Percentiles rank a stretch among this genome's conserved stretches.
These are phyloP conservation scores for Drosophila limbata DNA, from an alignment of 2,888 invertebrate genomes.

Conservation along the genomic window DNA sequence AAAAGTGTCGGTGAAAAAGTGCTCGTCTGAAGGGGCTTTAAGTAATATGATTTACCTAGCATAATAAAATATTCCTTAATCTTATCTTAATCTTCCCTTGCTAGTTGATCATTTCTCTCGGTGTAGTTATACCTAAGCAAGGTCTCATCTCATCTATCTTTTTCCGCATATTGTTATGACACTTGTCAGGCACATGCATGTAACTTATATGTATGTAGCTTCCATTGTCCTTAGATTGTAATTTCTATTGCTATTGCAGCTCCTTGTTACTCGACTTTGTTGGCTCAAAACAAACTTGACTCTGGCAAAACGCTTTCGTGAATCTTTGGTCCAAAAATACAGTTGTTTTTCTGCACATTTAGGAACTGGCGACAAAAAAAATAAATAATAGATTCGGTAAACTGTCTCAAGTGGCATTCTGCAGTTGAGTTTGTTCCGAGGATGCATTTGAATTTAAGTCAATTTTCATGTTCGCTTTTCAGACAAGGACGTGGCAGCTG, in stretches of 20 bases:
- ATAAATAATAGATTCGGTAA: slow-evolving; percentile 41
- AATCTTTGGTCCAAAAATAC: background rate
- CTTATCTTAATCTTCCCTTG: background rate
- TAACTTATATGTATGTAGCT: background rate
- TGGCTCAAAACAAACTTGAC: slow-evolving; percentile 20
- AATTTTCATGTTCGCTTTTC: slow-evolving; percentile 39
- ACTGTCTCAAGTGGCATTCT: slow-evolving; percentile 12
- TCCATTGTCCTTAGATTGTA: slow-evolving; percentile 28
- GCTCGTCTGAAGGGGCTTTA: too few species aligned
- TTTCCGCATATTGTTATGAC: slow-evolving; percentile 37
- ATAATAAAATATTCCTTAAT: too few species aligned
- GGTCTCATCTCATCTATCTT: slow-evolving; percentile 27
- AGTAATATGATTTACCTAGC: too few species aligned
- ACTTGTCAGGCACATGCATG: slow-evolving; percentile 31
- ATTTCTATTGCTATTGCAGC: slow-evolving; percentile 24
- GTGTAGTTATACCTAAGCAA: background rate
- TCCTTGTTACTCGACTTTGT: slow-evolving; percentile 6
- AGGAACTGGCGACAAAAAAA: slow-evolving; percentile 2
- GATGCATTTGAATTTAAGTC: slow-evolving; percentile 43
- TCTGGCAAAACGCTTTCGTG: slow-evolving; percentile 11
- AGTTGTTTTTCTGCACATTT: slow-evolving; percentile 1
- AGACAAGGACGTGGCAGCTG: slow-evolving; percentile 29
- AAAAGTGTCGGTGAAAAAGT: too few species aligned
- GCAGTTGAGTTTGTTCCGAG: slow-evolving; percentile 35
- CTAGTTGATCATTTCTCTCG: background rate